A percentile compares a stretch with the other conserved stretches of the same genome.
Conservation (phyloP, 1,140 invertebrate genomes). For the Hypothenemus hampei region DNA sequence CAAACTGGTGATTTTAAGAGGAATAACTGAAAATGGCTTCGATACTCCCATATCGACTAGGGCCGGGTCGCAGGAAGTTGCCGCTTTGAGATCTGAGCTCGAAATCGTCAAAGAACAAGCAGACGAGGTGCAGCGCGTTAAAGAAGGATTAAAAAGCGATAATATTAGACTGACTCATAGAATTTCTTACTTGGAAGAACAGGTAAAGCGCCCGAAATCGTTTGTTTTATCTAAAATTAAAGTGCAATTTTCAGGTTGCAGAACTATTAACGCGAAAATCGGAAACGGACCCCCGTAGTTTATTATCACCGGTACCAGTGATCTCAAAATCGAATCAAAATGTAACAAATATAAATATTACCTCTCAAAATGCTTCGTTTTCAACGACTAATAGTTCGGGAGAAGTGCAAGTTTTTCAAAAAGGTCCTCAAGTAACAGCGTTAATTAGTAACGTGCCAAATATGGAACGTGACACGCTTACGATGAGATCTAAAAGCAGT, state of each 20-base stretch:
- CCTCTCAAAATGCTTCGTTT: slow-evolving; percentile 36
- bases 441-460: slow-evolving; percentile 55
- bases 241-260: slow-evolving; percentile 40
- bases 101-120: slow-evolving; percentile 53
- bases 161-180: slow-evolving; percentile 79
- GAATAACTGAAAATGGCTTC: slow-evolving; percentile 43
- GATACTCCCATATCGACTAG: slow-evolving; percentile 35
- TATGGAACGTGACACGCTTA: slow-evolving; percentile 48
- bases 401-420: slow-evolving; percentile 60
- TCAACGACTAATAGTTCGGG: slow-evolving; percentile 35
- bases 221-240: slow-evolving; percentile 3
- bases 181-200: slow-evolving; percentile 84
- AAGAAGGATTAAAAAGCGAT: slow-evolving; percentile 64
- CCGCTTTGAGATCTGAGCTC: slow-evolving; percentile 51
- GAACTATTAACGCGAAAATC: slow-evolving; percentile 37
- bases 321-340: slow-evolving; percentile 51
- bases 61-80: slow-evolving; percentile 41
- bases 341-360: slow-evolving; percentile 57
- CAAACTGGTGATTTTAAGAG: slow-evolving; percentile 48
- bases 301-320: slow-evolving; percentile 32
- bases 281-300: slow-evolving; percentile 24
- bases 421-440: slow-evolving; percentile 54
- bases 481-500: slow-evolving; percentile 51
- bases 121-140: slow-evolving; percentile 57
- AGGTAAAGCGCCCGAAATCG: too few relatives aligned